Conservation (phyloP, 2,888 invertebrate genomes). For the Dryobotodes eremita region DNA sequence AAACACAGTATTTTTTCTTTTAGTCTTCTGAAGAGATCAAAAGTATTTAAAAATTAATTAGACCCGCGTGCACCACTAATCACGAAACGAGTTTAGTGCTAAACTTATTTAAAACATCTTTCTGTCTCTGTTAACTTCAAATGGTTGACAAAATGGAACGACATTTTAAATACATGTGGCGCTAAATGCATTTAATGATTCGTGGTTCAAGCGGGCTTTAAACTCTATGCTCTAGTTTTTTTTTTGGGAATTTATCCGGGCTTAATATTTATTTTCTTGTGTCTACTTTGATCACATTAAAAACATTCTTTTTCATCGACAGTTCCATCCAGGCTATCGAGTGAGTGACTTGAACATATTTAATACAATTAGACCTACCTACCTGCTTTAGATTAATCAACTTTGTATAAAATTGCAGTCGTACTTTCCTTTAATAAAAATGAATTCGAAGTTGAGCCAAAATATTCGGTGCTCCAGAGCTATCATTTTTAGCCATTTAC, state of each 20-base stretch:
- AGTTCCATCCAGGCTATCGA: slow-evolving; percentile 60
- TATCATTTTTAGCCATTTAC: not conserved
- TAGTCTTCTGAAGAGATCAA: not conserved
- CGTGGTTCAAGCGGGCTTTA: no score
- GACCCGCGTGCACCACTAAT: no score
- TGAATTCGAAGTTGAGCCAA: not conserved
- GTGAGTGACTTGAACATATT: slow-evolving; percentile 54
- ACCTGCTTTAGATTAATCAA: not conserved
- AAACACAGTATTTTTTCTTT: not conserved
- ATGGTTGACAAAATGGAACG: not conserved
- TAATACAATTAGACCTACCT: slow-evolving; percentile 6
- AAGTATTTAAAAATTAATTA: no score
- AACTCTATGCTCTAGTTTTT: no score
- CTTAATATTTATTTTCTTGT: not conserved
- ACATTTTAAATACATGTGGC: not conserved
- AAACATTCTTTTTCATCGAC: slow-evolving; percentile 48
- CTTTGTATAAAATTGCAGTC: not conserved
- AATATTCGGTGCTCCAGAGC: not conserved
- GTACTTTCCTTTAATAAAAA: not conserved
- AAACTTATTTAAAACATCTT: not conserved
- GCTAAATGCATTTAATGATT: not conserved
- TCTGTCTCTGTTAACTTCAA: not conserved
- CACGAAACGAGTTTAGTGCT: not conserved
- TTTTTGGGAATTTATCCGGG: not conserved
- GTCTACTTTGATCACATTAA: slow-evolving; percentile 28